Conservation (phyloP, 2,888 invertebrate species). For the Drosophila recens region DNA sequence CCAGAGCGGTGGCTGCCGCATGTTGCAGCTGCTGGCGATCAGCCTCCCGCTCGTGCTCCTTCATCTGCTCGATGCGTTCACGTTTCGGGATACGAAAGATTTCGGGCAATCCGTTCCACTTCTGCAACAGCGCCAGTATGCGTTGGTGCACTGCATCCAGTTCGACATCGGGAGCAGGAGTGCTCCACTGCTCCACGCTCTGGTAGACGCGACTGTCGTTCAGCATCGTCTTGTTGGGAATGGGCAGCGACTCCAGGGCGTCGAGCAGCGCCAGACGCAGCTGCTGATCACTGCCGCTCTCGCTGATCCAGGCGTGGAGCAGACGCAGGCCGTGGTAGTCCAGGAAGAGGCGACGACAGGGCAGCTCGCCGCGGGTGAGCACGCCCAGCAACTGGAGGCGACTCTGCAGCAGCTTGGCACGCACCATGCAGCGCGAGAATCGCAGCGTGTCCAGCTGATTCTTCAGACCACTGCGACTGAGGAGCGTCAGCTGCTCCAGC, state of each 20-base stretch:
- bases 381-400: conserved; percentile 92
- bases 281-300: conserved; percentile 85
- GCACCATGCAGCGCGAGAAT: conserved; percentile 95
- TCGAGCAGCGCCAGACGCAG: conserved; percentile 91
- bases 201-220: conserved; percentile 96
- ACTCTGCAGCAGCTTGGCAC: conserved; percentile 93
- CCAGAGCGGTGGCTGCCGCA: conserved; percentile 65
- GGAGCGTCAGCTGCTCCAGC: conserved; percentile 94
- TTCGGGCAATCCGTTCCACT: conserved; percentile 85
- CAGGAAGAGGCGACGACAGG: conserved; percentile 94
- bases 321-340: conserved; percentile 97
- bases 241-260: conserved; percentile 94
- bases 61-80: conserved; percentile 97
- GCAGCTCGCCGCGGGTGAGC: conserved; percentile 92
- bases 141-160: conserved; percentile 47
- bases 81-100: conserved; percentile 92
- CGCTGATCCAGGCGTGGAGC: conserved; percentile 97
- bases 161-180: background rate
- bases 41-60: conserved; percentile 96
- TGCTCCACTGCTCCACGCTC: conserved; percentile 93
- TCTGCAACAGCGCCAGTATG: conserved; percentile 46
- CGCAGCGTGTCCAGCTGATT: conserved; percentile 96
- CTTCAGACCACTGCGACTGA: conserved; percentile 92
- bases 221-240: conserved; percentile 96
- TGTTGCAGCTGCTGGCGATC: conserved; percentile 86